Conservation (phyloP, 1,140 invertebrate species). For the Melitaea cinxia region DNA sequence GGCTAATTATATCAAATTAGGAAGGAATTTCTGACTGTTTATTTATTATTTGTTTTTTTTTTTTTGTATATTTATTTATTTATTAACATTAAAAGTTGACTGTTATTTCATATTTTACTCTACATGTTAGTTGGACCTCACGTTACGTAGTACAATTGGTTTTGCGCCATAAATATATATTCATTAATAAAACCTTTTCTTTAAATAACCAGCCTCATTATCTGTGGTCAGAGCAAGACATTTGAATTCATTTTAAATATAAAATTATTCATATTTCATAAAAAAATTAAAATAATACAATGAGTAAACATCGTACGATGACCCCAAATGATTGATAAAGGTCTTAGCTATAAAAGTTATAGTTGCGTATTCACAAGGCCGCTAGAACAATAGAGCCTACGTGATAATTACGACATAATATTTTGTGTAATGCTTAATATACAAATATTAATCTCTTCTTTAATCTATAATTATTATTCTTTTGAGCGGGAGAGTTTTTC, state of each 20-base stretch:
- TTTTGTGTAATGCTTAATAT: neutral
- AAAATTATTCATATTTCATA: constrained; percentile 27
- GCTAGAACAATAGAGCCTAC: constrained; percentile 10
- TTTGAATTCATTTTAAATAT: constrained; percentile 24
- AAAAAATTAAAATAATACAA: constrained; percentile 26
- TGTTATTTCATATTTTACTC: neutral
- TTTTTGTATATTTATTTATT: neutral
- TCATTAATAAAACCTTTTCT: neutral
- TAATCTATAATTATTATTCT: too few relatives aligned
- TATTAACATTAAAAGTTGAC: neutral
- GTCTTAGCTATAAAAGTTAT: constrained; percentile 5
- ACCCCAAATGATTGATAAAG: constrained; percentile 37
- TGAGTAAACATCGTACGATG: constrained; percentile 36
- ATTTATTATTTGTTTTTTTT: neutral
- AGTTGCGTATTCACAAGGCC: constrained; percentile 3
- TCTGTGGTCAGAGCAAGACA: constrained; percentile 21
- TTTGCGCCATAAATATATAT: neutral
- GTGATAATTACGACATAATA: neutral
- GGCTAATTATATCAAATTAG: neutral
- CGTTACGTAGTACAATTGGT: neutral
- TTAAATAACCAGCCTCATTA: constrained; percentile 8
- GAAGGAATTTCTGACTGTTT: neutral
- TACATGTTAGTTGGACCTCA: neutral
- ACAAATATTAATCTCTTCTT: too few relatives aligned
- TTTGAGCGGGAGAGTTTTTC: too few relatives aligned